These are phyloP conservation scores for Yponomeuta malinellus DNA, from an alignment of 2,888 invertebrate species.

Conservation along the genomic window DNA sequence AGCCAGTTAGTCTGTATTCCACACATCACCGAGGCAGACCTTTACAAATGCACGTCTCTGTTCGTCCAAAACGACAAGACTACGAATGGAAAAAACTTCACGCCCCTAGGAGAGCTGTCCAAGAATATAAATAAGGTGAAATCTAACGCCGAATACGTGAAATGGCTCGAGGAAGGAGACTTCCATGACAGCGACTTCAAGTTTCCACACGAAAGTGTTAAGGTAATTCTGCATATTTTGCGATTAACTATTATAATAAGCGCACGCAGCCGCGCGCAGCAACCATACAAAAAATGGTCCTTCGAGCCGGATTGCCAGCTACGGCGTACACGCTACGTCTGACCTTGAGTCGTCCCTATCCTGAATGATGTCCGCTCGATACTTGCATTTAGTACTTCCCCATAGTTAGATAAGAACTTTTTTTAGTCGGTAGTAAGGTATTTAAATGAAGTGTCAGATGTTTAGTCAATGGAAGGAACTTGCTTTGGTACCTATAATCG, in stretches of 20 bases:
- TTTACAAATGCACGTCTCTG: slow-evolving; percentile 66
- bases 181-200: slow-evolving; percentile 59
- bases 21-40: slow-evolving; percentile 68
- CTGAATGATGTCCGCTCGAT: background rate
- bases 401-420: background rate
- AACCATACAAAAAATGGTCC: slow-evolving; percentile 5
- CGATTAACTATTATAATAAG: background rate
- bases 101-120: slow-evolving; percentile 59
- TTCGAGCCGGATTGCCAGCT: background rate
- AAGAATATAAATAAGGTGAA: slow-evolving; percentile 60
- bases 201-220: slow-evolving; percentile 70
- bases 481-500: too few species aligned
- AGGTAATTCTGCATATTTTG: slow-evolving; percentile 31
- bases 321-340: background rate
- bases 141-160: slow-evolving; percentile 53
- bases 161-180: slow-evolving; percentile 53
- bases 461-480: background rate
- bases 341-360: slow-evolving; percentile 13
- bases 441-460: background rate
- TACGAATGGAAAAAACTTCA: slow-evolving; percentile 66
- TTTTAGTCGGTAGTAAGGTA: background rate
- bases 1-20: slow-evolving; percentile 69
- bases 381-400: background rate
- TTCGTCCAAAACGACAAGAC: slow-evolving; percentile 66
- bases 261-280: background rate